Base-by-base conservation (phyloP, 2,797 vertebrate genomes). In the Dermochelys coriacea region DNA sequence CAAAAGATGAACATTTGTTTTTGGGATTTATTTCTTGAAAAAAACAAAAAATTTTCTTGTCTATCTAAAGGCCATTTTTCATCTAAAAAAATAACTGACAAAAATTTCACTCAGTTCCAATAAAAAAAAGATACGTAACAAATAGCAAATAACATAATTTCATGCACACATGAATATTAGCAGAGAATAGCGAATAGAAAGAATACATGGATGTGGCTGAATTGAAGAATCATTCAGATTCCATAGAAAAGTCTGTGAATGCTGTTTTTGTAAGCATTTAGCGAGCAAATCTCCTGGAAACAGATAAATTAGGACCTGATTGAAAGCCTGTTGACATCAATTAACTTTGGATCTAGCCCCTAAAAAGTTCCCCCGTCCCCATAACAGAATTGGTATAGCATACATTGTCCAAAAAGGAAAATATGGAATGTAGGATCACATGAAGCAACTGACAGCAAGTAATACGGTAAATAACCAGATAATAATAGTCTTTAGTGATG, bases 101-200 rank as follows among this genome's bases (percentile, higher is more conserved):
- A 1, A 3, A 7, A 54, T 59, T n/a, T 1, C 45, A 23, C 0
- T 80, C 3, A 5, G 16, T 1, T 80, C 34, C 83, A 47, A 21
- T 3, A 34, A 55, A 57, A 92, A 10, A 61, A n/a, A 82, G 18
- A 47, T 47, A 52, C 75, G 90, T 55, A 59, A 10, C 31, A 87
- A 94, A 84, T 85, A 81, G 18, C 5, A 85, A 64, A 75, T 3
- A 64, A 12, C 61, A 37, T 29, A 75, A 80, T 12, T 81, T 18
- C 41, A 41, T 81, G 12, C 27, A n/a, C 0, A 0, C 51, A 77
- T 82, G 16, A 64, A 71, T 89, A 16, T 8, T 61, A 47, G 47
- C 31, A 2, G 52, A 89, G 41, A 89, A 49, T 31, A 49, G 47
- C 4, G 8, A 49, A 57, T n/a, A 86, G 82, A 77, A 77, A 77